A percentile compares a stretch with the other conserved stretches of the same genome.
Conservation (phyloP, 2,113 vertebrate species). For the Catharus minimus region DNA sequence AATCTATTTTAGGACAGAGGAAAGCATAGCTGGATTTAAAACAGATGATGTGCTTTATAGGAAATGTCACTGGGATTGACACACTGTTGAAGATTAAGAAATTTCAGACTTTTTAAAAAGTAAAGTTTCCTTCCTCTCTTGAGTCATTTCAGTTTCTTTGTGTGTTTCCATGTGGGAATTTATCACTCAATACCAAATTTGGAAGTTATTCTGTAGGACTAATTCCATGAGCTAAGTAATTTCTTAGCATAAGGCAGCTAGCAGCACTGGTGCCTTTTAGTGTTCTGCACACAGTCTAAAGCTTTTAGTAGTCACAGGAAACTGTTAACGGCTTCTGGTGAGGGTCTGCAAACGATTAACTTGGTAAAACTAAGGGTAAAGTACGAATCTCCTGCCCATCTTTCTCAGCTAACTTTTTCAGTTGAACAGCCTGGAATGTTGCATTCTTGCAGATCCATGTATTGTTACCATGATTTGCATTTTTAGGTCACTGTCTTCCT, state of each 20-base stretch:
- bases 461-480: not conserved
- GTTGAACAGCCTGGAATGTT: not conserved
- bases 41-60: not conserved
- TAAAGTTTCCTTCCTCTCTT: not conserved
- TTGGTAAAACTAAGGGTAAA: not conserved
- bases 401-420: not conserved
- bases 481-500: not conserved
- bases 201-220: not conserved
- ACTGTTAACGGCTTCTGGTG: not conserved
- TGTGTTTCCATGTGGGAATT: not conserved
- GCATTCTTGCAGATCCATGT: not conserved
- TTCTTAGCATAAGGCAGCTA: not conserved
- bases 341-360: not conserved
- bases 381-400: not conserved
- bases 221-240: not conserved
- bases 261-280: not conserved
- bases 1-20: not conserved
- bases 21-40: not conserved
- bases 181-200: slow-evolving; percentile 31
- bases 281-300: not conserved
- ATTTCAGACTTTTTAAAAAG: not conserved
- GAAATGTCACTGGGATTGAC: not conserved
- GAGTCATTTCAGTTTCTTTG: slow-evolving; percentile 2
- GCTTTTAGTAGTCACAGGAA: not conserved
- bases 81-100: not conserved